These are phyloP conservation scores for Cepphus grylle DNA, from an alignment of 2,113 vertebrate genomes.

Conservation along the genomic window DNA sequence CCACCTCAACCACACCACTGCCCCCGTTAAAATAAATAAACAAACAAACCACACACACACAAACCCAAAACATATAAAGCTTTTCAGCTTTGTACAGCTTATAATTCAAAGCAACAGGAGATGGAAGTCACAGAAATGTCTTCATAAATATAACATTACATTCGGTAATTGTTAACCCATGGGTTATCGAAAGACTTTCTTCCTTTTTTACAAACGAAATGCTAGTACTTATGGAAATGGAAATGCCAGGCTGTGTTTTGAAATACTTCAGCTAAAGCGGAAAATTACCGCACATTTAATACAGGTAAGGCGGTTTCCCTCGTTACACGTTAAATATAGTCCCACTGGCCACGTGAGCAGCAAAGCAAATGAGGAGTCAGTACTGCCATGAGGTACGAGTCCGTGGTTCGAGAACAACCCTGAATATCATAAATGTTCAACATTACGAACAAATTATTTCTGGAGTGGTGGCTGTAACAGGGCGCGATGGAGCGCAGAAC, in stretches of 20 bases:
- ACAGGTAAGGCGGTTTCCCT: background rate
- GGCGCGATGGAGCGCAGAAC: background rate
- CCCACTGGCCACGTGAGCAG: background rate
- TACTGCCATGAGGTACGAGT: rapidly evolving
- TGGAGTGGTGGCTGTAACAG: background rate
- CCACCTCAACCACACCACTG: background rate
- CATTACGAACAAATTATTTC: background rate
- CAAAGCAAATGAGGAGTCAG: rapidly evolving
- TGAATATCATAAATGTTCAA: background rate
- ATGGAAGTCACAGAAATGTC: background rate
- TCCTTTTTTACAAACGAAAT: background rate
- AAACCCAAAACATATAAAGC: background rate
- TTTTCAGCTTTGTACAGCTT: background rate
- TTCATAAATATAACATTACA: background rate
- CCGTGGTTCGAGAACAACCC: background rate
- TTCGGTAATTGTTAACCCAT: background rate
- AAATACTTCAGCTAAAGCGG: background rate
- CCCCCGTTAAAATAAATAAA: no score
- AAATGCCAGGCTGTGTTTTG: background rate
- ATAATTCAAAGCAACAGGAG: background rate
- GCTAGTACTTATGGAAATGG: background rate
- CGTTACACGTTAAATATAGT: no score
- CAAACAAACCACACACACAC: background rate
- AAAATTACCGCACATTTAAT: background rate
- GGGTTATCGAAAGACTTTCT: background rate